Evolutionary conservation across 2,797 vertebrate species (phyloP).

Genomic region (Echeneis naucrates): DNA sequence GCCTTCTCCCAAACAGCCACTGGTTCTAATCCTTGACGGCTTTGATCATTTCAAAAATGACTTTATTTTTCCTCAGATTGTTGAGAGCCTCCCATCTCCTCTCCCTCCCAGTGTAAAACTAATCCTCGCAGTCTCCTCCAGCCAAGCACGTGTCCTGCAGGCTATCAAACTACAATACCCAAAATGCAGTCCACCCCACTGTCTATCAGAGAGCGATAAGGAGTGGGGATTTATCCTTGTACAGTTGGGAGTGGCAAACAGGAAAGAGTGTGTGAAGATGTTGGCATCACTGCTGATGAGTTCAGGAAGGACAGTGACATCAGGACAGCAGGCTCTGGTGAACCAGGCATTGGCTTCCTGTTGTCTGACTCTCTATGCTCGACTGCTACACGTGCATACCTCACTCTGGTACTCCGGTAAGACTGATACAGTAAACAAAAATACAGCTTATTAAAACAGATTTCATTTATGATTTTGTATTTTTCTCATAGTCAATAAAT

Average conservation of each 20-base stretch:
- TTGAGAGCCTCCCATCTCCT: constrained; percentile 76
- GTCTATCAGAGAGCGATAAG: constrained; percentile 3
- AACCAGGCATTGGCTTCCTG: constrained; percentile 83
- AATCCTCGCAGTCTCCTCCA: constrained; percentile 75
- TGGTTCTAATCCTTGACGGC: constrained; percentile 82
- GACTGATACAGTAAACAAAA: not conserved
- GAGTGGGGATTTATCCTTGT: constrained; percentile 51
- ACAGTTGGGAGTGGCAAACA: constrained; percentile 67
- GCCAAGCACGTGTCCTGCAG: constrained; percentile 58
- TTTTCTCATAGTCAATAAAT: constrained; percentile 5
- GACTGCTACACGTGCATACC: constrained; percentile 79
- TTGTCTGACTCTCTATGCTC: constrained; percentile 77
- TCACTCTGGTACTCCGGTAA: constrained; percentile 83
- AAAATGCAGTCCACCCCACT: constrained; percentile 24
- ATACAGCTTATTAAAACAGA: not conserved
- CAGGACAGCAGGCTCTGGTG: constrained; percentile 86
- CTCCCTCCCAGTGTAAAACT: constrained; percentile 81
- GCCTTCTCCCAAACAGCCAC: constrained; percentile 68
- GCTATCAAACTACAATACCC: constrained; percentile 61
- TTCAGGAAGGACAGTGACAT: constrained; percentile 83
- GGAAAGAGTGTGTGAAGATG: constrained; percentile 76
- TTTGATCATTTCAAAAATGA: constrained; percentile 76
- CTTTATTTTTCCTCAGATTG: constrained; percentile 39
- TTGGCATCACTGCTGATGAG: constrained; percentile 71
- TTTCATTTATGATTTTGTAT: not conserved